Base-by-base conservation (phyloP, 2,113 vertebrate genomes). In the Oenanthe oenanthe region DNA sequence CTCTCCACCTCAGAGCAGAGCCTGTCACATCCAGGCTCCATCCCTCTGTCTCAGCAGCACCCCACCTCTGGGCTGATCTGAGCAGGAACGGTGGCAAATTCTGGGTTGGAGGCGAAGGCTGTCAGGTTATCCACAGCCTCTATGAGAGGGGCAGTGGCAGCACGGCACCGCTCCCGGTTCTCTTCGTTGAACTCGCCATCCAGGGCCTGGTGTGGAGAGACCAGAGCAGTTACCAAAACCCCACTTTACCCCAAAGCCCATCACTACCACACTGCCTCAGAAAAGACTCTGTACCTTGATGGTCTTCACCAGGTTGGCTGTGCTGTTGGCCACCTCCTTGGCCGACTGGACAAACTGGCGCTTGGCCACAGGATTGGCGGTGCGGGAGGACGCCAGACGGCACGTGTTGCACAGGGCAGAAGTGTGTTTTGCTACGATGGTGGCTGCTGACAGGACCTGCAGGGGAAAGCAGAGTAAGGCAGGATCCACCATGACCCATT, bases 241-340 rank as follows among this genome's bases (percentile, higher is more conserved):
- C 17, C 2, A 20, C n/a, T 5, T 5, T 11, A 21, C 7, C n/a
- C 47, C 51, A 92, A 45, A 67, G 32, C 17, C 42, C 61, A 50
- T 13, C 16, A 36, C 50, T 36, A 60, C 26, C n/a, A 26, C 0
- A 0, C 9, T n/a, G 26, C 25, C 71, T 32, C 2, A 6, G 28
- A 29, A 88, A 19, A 14, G 14, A 77, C 34, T n/a, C 26, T 6
- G 13, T 73, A 99, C 99, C 98, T 99, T 99, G 73, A 99, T 99
- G 92, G 99, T 99, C 97, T 99, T 99, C 96, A 99, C 99, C 31
- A 99, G 98, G 95, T 99, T 99, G 88, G 99, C 99, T 0, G 99
- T 99, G 97, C 99, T 99, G 97, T 99, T 99, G 86, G 99, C 99
- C 97, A 99, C 99, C 67, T 99, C 99, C 93, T 99, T 99, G 96